A percentile compares a stretch with the other conserved stretches of the same genome.
phyloP scores from a whole-genome alignment of 2,888 invertebrate species.

The Drosophila subquinaria region DNA sequence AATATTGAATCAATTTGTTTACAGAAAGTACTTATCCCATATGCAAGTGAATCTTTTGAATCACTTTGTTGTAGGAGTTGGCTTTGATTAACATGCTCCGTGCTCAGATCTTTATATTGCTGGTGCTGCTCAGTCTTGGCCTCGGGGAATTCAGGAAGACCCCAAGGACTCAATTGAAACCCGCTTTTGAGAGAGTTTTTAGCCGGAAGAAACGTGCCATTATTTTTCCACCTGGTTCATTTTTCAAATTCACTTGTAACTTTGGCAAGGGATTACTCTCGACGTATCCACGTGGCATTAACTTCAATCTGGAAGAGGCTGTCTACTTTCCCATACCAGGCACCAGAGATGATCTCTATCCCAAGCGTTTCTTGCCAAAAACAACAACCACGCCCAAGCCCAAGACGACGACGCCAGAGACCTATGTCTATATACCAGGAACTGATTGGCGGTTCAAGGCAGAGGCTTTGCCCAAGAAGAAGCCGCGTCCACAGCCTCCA shows the following conservation, averaged over 20 bases:
- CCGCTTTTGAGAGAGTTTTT: conserved; percentile 57
- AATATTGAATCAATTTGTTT: conserved; percentile 65
- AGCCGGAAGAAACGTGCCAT: conserved; percentile 77
- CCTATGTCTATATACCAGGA: conserved; percentile 78
- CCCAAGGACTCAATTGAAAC: conserved; percentile 26
- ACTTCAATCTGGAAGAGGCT: conserved; percentile 76
- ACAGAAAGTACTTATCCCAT: conserved; percentile 36
- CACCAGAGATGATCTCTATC: conserved; percentile 76
- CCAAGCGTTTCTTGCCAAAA: conserved; percentile 70
- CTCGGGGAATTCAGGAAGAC: not conserved
- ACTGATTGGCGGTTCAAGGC: conserved; percentile 78
- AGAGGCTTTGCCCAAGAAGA: conserved; percentile 58
- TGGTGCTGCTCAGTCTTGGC: conserved; percentile 37
- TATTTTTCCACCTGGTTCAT: conserved; percentile 78
- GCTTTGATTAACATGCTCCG: conserved; percentile 60
- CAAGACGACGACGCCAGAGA: conserved; percentile 51
- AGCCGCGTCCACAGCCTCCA: conserved; percentile 7
- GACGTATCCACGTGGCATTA: conserved; percentile 76
- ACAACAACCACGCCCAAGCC: conserved; percentile 69
- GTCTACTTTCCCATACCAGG: conserved; percentile 80
- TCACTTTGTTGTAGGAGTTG: conserved; percentile 32
- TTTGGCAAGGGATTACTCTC: conserved; percentile 75
- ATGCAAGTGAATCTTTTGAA: conserved; percentile 13
- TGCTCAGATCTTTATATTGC: conserved; percentile 34
- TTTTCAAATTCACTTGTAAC: conserved; percentile 77